Evolutionary conservation across 2,888 invertebrate genomes (phyloP), one percentile per base, ranked within the genome.

Genomic region (Ophion ventricosus): DNA sequence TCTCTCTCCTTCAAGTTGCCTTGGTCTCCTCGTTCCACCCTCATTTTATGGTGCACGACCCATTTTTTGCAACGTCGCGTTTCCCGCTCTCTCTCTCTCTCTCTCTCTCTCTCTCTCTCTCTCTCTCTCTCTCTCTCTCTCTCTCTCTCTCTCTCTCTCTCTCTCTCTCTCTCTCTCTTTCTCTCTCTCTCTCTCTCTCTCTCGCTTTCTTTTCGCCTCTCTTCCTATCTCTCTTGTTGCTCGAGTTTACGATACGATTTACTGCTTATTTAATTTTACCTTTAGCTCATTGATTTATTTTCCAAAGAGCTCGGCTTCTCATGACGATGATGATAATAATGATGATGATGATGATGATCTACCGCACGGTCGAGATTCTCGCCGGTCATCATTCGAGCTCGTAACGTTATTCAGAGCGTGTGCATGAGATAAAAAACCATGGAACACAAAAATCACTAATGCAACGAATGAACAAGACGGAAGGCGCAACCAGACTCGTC

Each of bases 201-300:
- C 73, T 43, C 78, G 63, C 66, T 56, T 57, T 61, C 54, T n/a
- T 40, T 59, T 43, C 56, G 54, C 26, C 73, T 74, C 72, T 56
- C 64, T 40, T 35, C 26, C 20, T 54, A 66, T 23, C 66, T 77
- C 66, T 56, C 70, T 69, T 56, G 11, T 64, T 14, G 25, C 82
- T 79, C 83, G 54, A 75, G 83, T 89, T 90, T 90, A 90, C 88
- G 90, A 89, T 88, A 89, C 88, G 85, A 89, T 90, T 90, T 89
- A 90, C 87, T 88, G 88, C 90, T 89, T 88, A 89, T 89, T 90
- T 90, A 88, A 90, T 88, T 88, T 86, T 83, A 85, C 87, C 89
- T 85, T 86, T 82, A 64, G 86, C 74, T 79, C 87, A 85, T 88
- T 87, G 90, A 89, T 90, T 89, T 88, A 81, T 83, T 83, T 82